A percentile compares a stretch with the other conserved stretches of the same genome.
These are phyloP conservation scores for Drosophila mimetica DNA, from an alignment of 2,888 invertebrate genomes.

Conservation along the genomic window DNA sequence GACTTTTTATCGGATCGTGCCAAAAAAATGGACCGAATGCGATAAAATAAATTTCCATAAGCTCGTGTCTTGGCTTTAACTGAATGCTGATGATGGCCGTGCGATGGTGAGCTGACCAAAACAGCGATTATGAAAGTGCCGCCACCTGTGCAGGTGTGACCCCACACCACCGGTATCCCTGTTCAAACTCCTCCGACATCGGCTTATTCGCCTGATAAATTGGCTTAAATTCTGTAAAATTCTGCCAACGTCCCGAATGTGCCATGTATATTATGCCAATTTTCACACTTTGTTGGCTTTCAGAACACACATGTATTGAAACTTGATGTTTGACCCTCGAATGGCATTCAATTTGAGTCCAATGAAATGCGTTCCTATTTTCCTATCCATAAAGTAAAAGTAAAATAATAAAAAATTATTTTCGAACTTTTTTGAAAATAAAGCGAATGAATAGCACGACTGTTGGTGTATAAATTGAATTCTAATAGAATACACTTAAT, in stretches of 20 bases:
- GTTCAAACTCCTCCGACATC: not conserved
- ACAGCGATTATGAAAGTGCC: conserved; percentile 61
- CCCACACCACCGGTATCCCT: not conserved
- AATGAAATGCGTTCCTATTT: not conserved
- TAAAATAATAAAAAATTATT: not conserved
- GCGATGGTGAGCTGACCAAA: conserved; percentile 21
- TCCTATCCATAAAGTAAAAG: not conserved
- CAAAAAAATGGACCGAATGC: conserved; percentile 50
- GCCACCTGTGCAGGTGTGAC: conserved; percentile 14
- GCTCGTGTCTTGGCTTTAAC: conserved; percentile 41
- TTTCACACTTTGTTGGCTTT: conserved; percentile 13
- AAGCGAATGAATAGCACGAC: not conserved
- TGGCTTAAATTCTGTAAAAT: conserved; percentile 17
- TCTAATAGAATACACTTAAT: too few species aligned
- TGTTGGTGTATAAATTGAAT: not conserved
- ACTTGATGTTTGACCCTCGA: conserved; percentile 4
- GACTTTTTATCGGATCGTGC: conserved; percentile 59
- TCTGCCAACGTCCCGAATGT: conserved; percentile 9
- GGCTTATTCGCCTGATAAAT: conserved; percentile 15
- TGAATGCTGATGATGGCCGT: conserved; percentile 23
- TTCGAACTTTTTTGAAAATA: not conserved
- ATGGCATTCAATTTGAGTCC: conserved; percentile 2
- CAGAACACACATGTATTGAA: not conserved
- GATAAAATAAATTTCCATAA: conserved; percentile 58
- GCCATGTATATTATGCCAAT: conserved; percentile 9